Evolutionary conservation across 2,888 invertebrate genomes (phyloP), one percentile per base, ranked within the genome.

Genomic region (Pterostichus niger): DNA sequence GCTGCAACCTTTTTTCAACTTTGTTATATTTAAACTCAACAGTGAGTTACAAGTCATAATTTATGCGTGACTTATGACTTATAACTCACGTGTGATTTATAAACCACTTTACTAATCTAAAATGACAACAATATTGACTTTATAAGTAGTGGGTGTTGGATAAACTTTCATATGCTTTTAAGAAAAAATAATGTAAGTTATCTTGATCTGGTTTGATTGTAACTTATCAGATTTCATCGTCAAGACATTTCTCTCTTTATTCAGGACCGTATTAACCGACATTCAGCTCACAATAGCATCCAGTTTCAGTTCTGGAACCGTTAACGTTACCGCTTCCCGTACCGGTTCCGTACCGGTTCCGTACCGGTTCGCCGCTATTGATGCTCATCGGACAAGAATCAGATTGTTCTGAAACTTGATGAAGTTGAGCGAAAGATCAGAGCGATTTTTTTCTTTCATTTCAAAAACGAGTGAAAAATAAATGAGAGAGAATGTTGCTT

Each of bases 351-450:
- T 54, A 54, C 17, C 68, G 44, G 44, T 68, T 44, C 68, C 15
- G 13, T 44, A 10, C 15, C 64, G 40, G 40, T 11, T 15, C 56
- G 6, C 11, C 15, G 17, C 17, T 44, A 71, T 71, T 71, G 68
- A 71, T 71, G 68, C 44, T 13, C 68, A 44, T 71, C 44, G 11
- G 64, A 64, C 64, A 40, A 71, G 44, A 71, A 71, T 71, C 44
- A 71, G 40, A 71, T 71, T 46, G 44, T 71, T 44, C 6, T 15
- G 68, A 71, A 64, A 44, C 44, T 44, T 44, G 68, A 71, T 24
- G 44, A 44, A 71, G 44, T 40, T 15, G 13, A 3, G 33, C 33
- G 10, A 56, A 5, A 33, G 61, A 33, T 61, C 61, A 31, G 24
- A 61, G 1, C 4, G 11, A 4, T 33, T 33, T 31, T 24, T 61